These are phyloP conservation scores for Lumbricus terrestris DNA, from an alignment of 2,888 invertebrate genomes.

Conservation along the genomic window DNA sequence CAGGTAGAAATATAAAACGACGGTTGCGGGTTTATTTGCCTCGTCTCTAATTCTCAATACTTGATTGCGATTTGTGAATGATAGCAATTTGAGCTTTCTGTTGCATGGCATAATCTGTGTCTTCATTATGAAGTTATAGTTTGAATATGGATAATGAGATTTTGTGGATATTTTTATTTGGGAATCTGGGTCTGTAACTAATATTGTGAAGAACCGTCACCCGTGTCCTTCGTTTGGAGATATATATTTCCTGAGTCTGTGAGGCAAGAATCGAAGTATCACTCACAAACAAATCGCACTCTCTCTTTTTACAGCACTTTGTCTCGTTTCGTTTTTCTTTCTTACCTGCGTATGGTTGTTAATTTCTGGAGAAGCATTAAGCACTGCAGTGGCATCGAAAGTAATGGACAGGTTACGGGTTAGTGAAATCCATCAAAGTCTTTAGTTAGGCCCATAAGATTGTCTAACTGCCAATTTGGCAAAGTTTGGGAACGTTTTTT, in stretches of 20 bases:
- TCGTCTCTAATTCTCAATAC: too few species aligned
- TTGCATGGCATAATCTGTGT: not conserved
- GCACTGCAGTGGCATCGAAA: not conserved
- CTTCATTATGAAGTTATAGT: not conserved
- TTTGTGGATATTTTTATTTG: too few species aligned
- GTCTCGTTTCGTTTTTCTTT: not conserved
- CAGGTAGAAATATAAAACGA: not conserved
- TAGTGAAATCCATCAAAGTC: too few species aligned
- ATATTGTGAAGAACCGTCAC: too few species aligned
- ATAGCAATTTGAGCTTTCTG: not conserved
- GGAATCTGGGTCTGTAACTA: too few species aligned
- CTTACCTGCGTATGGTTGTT: not conserved
- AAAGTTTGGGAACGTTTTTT: too few species aligned
- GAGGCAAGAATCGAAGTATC: not conserved
- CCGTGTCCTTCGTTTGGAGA: too few species aligned
- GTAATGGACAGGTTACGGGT: not conserved
- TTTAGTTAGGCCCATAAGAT: too few species aligned
- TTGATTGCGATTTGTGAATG: not conserved
- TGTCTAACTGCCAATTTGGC: too few species aligned
- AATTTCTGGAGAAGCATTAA: not conserved
- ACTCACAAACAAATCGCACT: not conserved
- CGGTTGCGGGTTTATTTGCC: not conserved
- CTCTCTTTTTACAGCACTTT: not conserved
- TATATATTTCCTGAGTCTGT: not conserved
- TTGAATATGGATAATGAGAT: too few species aligned